Evolutionary conservation across 2,797 vertebrate genomes (phyloP).

Genomic region (Gallinago nigripennis): DNA sequence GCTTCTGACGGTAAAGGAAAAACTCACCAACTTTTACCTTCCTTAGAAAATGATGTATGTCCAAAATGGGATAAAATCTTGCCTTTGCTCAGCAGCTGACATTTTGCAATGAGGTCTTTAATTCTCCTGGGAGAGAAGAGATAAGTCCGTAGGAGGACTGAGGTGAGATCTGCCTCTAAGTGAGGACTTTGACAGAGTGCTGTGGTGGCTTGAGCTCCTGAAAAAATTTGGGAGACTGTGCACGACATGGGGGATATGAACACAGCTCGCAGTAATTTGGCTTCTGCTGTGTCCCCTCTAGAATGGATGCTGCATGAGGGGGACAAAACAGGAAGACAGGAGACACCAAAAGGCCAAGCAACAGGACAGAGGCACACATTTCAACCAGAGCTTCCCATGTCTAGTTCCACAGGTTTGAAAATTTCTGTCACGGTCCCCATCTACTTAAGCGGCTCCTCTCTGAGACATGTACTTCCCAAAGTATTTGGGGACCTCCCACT

Average conservation of each 20-base stretch:
- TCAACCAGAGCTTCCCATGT: background rate
- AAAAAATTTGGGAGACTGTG: background rate
- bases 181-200: background rate
- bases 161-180: background rate
- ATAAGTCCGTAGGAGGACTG: background rate
- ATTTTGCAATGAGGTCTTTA: background rate
- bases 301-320: background rate
- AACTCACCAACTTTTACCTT: background rate
- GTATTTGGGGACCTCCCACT: background rate
- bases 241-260: background rate
- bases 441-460: background rate
- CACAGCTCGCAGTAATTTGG: fast-evolving
- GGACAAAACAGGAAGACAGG: background rate
- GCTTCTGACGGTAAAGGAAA: background rate
- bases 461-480: fast-evolving
- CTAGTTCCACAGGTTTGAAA: background rate
- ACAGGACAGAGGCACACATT: background rate
- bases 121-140: background rate
- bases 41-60: background rate
- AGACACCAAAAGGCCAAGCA: background rate
- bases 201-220: background rate
- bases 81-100: background rate
- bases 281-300: background rate
- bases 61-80: background rate
- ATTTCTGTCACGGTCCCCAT: background rate